Conservation (phyloP, 2,888 invertebrate genomes). For the Ethmia dodecea region DNA sequence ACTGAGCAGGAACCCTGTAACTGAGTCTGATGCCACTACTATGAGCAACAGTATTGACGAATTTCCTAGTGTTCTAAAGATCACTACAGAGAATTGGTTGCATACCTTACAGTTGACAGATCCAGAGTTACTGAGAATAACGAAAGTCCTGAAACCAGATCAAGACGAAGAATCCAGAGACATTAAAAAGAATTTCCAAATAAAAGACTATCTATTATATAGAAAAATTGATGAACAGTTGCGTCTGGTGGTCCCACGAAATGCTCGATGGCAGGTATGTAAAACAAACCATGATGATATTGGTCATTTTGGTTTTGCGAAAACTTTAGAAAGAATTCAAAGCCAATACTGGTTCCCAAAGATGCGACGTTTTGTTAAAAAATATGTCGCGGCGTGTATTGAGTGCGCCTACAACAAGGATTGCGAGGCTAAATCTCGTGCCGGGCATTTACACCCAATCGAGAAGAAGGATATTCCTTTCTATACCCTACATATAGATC, state of each 20-base stretch:
- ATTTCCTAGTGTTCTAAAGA: not conserved
- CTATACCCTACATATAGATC: constrained; percentile 47
- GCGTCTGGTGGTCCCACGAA: not conserved
- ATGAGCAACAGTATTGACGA: not conserved
- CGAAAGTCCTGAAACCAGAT: constrained; percentile 10
- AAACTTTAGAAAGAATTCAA: constrained; percentile 28
- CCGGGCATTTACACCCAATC: constrained; percentile 42
- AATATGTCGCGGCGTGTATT: constrained; percentile 44
- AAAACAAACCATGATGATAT: constrained; percentile 37
- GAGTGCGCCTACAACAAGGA: constrained; percentile 36
- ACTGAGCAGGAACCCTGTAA: constrained; percentile 9
- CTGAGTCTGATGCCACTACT: not conserved
- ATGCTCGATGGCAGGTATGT: constrained; percentile 22
- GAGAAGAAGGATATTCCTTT: constrained; percentile 42
- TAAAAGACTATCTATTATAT: constrained; percentile 9
- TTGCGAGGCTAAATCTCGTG: constrained; percentile 16
- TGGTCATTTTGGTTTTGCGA: constrained; percentile 39
- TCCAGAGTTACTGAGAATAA: constrained; percentile 12
- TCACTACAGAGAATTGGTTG: constrained; percentile 14
- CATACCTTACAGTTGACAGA: constrained; percentile 10
- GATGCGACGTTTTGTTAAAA: constrained; percentile 37
- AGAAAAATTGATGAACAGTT: constrained; percentile 5
- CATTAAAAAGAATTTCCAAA: constrained; percentile 6
- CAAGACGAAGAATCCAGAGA: constrained; percentile 8
- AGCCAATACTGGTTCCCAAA: constrained; percentile 45